Percentiles rank a stretch among this genome's conserved stretches.
Conservation (phyloP, 2,797 vertebrate species). For the Megaceryle alcyon region DNA sequence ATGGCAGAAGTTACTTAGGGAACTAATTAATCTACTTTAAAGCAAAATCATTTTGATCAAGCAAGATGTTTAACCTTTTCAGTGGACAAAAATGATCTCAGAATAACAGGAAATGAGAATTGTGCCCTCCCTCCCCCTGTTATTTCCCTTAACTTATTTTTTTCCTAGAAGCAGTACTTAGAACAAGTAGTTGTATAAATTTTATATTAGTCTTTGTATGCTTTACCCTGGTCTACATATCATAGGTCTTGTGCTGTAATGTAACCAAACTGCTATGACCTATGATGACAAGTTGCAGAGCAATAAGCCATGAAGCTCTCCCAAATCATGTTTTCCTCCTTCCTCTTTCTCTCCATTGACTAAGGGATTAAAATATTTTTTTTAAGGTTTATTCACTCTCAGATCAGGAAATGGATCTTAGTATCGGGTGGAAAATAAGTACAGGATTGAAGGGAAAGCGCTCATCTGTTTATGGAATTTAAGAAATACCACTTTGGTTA, state of each 20-base stretch:
- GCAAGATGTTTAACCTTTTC: not conserved
- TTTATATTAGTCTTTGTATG: not conserved
- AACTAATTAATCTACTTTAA: not conserved
- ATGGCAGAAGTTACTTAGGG: conserved; percentile 17
- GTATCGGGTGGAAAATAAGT: conserved; percentile 7
- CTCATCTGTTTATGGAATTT: conserved; percentile 29
- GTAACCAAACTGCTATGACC: not conserved
- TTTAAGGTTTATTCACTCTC: conserved; percentile 11
- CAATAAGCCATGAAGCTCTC: not conserved
- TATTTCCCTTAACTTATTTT: not conserved
- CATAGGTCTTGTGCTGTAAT: not conserved
- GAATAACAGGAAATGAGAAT: not conserved
- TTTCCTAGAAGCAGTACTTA: conserved; percentile 9
- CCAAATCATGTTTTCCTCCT: not conserved
- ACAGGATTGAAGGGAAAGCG: not conserved
- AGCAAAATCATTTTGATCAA: not conserved
- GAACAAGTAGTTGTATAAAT: not conserved
- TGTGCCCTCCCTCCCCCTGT: not conserved
- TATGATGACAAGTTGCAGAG: not conserved
- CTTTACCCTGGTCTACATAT: not conserved
- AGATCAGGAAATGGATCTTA: conserved; percentile 13
- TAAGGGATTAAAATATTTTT: conserved; percentile 11
- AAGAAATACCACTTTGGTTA: conserved; percentile 31
- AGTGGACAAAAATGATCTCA: not conserved
- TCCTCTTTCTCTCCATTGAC: not conserved